These are phyloP conservation scores for Danaus plexippus DNA, from an alignment of 1,140 invertebrate species.

Conservation along the genomic window DNA sequence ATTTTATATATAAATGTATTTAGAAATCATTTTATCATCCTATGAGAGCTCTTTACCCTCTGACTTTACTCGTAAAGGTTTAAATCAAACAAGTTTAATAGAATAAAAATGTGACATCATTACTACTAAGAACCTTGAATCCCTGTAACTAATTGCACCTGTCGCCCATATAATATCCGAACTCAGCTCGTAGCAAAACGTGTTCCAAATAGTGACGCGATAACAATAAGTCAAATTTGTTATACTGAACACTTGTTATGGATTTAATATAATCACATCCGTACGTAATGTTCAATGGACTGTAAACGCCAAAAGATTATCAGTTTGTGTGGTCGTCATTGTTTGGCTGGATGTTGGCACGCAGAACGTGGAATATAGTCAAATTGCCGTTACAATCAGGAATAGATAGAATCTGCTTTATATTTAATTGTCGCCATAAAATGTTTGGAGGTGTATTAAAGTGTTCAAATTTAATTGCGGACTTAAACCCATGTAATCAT, in stretches of 20 bases:
- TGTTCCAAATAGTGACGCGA: slow-evolving; percentile 9
- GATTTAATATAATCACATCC: slow-evolving; percentile 10
- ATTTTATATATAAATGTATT: too few species aligned
- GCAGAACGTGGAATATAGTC: slow-evolving; percentile 15
- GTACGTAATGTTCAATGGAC: slow-evolving; percentile 19
- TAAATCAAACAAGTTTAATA: slow-evolving; percentile 4
- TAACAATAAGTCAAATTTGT: background rate
- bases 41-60: too few species aligned
- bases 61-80: too few species aligned
- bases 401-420: slow-evolving; percentile 16
- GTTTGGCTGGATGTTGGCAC: slow-evolving; percentile 17
- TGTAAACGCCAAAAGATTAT: slow-evolving; percentile 9
- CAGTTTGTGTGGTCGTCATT: slow-evolving; percentile 19
- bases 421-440: slow-evolving; percentile 19
- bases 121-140: slow-evolving; percentile 20
- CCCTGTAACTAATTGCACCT: slow-evolving; percentile 30
- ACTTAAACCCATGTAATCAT: too few species aligned
- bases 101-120: slow-evolving; percentile 9
- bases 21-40: too few species aligned
- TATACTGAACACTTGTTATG: slow-evolving; percentile 12
- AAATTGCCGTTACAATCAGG: slow-evolving; percentile 15
- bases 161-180: slow-evolving; percentile 28
- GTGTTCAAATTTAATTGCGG: too few species aligned
- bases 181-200: slow-evolving; percentile 29
- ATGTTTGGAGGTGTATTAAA: slow-evolving; percentile 9